phyloP scores from a whole-genome alignment of 2,113 vertebrate species.

The Gadus macrocephalus region DNA sequence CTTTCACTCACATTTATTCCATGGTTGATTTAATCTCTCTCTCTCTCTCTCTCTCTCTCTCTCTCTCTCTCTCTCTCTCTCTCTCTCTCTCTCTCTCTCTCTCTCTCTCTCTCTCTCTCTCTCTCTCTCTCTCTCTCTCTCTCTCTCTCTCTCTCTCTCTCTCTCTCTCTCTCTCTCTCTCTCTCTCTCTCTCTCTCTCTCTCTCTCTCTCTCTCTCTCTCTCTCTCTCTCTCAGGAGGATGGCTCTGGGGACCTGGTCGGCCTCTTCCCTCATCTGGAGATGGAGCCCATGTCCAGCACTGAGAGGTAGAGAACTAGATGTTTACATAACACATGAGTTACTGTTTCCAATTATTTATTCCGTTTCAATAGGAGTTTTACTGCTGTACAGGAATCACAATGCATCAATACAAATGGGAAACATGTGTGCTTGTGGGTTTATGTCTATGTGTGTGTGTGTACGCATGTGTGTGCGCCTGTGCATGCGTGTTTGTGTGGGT shows the following conservation, averaged over 20 bases:
- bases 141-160: neutral
- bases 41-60: constrained; percentile 2
- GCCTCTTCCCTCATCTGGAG: constrained; percentile 79
- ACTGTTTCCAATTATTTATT: neutral
- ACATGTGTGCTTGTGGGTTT: neutral
- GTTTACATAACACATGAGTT: neutral
- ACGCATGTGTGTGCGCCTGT: neutral
- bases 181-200: neutral
- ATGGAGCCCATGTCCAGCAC: constrained; percentile 90
- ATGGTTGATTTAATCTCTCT: neutral
- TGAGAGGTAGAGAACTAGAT: constrained; percentile 73
- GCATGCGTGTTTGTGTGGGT: no score
- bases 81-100: constrained; percentile 1
- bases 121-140: neutral
- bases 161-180: neutral
- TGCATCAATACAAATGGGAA: neutral
- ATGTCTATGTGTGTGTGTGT: neutral
- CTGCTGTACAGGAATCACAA: neutral
- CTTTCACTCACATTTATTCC: neutral
- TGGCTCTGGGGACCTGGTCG: constrained; percentile 68
- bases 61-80: constrained; percentile 8
- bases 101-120: neutral
- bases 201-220: no score
- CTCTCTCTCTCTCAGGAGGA: constrained; percentile 39
- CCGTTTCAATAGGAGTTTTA: neutral